Evolutionary conservation across 2,113 vertebrate species (phyloP).

Genomic region (Hydrochoerus hydrochaeris): DNA sequence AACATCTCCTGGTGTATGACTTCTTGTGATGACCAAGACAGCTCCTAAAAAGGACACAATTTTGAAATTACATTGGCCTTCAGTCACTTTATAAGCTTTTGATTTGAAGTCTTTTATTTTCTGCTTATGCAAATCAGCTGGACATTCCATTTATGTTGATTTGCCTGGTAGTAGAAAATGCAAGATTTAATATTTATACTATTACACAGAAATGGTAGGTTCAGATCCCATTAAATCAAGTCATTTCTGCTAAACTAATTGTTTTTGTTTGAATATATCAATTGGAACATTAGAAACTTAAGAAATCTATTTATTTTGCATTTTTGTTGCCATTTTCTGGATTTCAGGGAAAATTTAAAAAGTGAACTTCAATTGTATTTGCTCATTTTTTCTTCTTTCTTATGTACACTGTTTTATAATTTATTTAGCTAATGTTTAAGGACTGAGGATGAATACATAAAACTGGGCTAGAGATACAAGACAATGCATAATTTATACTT

Average conservation of each 20-base stretch:
- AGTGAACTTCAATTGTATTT: background rate
- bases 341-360: background rate
- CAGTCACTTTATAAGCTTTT: background rate
- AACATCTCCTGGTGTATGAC: slow-evolving; percentile 90
- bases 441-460: background rate
- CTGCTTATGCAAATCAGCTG: background rate
- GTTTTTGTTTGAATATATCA: background rate
- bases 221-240: background rate
- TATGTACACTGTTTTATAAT: background rate
- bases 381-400: background rate
- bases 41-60: slow-evolving; percentile 84
- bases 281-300: background rate
- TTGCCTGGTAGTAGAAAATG: background rate
- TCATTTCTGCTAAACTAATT: background rate
- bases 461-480: background rate
- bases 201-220: background rate
- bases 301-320: background rate
- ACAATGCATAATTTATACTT: background rate
- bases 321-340: background rate
- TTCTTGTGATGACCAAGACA: slow-evolving; percentile 88
- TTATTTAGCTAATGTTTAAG: background rate
- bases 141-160: background rate
- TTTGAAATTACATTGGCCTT: background rate
- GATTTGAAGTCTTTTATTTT: slow-evolving; percentile 49
- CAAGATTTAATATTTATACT: background rate